Conservation (phyloP, 1,140 invertebrate species). For the Paraescarpia echinospica region DNA sequence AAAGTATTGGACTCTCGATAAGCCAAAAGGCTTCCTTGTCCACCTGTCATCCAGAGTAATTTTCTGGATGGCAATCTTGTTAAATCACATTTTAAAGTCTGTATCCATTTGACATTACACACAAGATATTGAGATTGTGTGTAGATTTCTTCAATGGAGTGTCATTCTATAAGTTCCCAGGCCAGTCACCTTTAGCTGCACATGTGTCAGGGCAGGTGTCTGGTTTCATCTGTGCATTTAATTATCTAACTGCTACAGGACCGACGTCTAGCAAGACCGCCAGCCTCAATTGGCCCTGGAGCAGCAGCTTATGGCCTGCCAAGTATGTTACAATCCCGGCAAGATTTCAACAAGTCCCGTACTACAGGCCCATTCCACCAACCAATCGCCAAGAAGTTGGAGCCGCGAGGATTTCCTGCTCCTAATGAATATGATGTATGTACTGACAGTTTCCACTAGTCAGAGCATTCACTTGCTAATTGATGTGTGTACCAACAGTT, state of each 20-base stretch:
- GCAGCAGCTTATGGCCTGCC: constrained; percentile 49
- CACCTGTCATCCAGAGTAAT: too few relatives aligned
- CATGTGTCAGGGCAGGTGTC: not conserved
- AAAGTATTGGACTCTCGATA: too few relatives aligned
- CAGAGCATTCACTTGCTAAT: not conserved
- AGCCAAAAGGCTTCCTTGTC: too few relatives aligned
- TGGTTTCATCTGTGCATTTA: not conserved
- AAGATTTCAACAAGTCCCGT: constrained; percentile 48
- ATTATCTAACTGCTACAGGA: constrained; percentile 13
- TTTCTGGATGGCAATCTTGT: too few relatives aligned
- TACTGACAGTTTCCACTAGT: constrained; percentile 16
- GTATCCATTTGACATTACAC: constrained; percentile 23
- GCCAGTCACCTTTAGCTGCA: too few relatives aligned
- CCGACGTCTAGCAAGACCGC: constrained; percentile 5
- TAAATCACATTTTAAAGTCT: not conserved
- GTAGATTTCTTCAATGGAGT: not conserved
- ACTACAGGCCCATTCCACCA: constrained; percentile 45
- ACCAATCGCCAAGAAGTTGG: constrained; percentile 43
- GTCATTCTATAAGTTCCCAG: not conserved
- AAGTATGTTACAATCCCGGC: constrained; percentile 38
- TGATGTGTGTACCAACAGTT: not conserved
- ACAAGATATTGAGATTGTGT: constrained; percentile 8
- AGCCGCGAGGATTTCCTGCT: constrained; percentile 40
- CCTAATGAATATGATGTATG: constrained; percentile 53
- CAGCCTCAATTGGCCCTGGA: constrained; percentile 39